Base-by-base conservation (phyloP, 2,797 vertebrate genomes). In the Channallabes apus region DNA sequence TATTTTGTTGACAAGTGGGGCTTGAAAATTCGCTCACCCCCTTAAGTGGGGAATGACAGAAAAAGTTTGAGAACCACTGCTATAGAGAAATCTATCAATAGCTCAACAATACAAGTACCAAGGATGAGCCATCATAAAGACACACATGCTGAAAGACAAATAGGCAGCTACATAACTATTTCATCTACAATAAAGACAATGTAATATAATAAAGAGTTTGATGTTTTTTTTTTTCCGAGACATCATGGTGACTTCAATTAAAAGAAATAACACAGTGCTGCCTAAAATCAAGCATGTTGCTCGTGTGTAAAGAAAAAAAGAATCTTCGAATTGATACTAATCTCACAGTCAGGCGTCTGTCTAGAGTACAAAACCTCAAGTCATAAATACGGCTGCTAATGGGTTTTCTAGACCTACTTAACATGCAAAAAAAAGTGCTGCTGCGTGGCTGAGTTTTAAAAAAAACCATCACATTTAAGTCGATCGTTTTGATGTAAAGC, bases 311-410 rank as follows among this genome's bases (percentile, higher is more conserved):
- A 38, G 35, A 20, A 9, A 18, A 80, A 62, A 62, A 24, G 11
- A 2, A 14, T 78, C 8, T 15, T 1, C n/a, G 12, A 62, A 61
- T 72, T 46, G 72, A 51, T 64, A 38, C 27, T 22, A 71, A 20
- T 71, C 38, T 29, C 20, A 38, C 77, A 80, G 56, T 80, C 67
- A 29, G 83, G 46, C 24, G 3, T 58, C 64, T 78, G 56, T 69
- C 75, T 38, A 38, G 32, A 67, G 14, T 24, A 71, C n/a, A 72
- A 85, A 72, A 80, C 35, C 77, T 71, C 3, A 27, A 61, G 58
- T 41, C 67, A 72, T 69, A 35, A 80, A 85, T 24, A 38, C 11
- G 29, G 77, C 84, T 54, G 67, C 67, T 85, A 85, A 85, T 85
- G 84, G 67, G 46, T 41, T 85, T 64, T 62, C 35, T 35, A 58